These are phyloP conservation scores for Heliocidaris tuberculata DNA, from an alignment of 35 echinoderm and acorn worm species.

Conservation along the genomic window DNA sequence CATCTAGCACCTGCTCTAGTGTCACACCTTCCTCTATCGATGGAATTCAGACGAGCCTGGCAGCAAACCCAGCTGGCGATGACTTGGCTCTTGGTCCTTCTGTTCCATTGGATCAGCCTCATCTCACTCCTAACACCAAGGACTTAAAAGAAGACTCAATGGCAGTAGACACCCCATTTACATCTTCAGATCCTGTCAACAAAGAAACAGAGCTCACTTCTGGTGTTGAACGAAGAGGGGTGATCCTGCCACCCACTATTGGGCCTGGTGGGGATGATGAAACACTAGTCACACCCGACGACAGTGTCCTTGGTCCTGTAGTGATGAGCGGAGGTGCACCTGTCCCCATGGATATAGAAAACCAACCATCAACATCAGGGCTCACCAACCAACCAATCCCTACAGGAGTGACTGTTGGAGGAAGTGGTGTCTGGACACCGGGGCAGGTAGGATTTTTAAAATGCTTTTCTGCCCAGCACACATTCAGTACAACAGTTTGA, in stretches of 20 bases:
- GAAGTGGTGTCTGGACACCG: neutral
- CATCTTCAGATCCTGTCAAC: neutral
- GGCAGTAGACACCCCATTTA: neutral
- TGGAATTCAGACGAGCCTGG: neutral
- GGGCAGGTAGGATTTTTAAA: conserved; percentile 6
- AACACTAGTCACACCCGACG: neutral
- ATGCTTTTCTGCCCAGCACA: neutral
- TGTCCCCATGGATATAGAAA: neutral
- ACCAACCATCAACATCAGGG: conserved; percentile 37
- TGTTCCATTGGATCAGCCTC: neutral
- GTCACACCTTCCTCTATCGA: neutral
- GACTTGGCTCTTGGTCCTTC: neutral
- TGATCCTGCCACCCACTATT: neutral
- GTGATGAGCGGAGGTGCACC: neutral
- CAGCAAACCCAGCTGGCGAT: neutral
- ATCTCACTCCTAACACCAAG: neutral
- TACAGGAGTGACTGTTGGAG: neutral
- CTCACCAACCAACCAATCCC: conserved; percentile 13
- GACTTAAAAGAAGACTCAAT: too few relatives aligned
- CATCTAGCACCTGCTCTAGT: neutral
- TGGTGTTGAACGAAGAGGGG: neutral
- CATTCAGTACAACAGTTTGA: neutral
- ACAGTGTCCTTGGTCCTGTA: neutral
- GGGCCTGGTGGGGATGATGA: conserved; percentile 18
- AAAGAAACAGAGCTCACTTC: neutral